Evolutionary conservation across 1,140 invertebrate genomes (phyloP), one percentile per base, ranked within the genome.

Genomic region (Calliphora vicina): DNA sequence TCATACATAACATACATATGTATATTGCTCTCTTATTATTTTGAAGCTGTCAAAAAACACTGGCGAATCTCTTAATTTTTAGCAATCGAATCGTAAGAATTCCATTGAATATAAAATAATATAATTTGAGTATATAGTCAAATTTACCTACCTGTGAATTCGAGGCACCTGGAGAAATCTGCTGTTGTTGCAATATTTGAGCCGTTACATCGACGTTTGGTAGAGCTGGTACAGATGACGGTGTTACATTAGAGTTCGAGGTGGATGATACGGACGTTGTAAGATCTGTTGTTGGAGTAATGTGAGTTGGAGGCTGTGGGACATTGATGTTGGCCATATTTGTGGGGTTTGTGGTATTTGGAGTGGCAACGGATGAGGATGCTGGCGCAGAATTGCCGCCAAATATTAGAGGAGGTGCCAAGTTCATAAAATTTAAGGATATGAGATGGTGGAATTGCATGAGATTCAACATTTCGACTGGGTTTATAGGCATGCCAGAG

Each of bases 381-480:
- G 61, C 20, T 23, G 61, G 6, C 1, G 61, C 10, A 23, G n/a
- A 8, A 67, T 67, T 67, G n/a, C 61, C 61, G 6, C 61, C 61
- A 67, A 89, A 90, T 13, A 91, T 90, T 17, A 91, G 61, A n/a
- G 90, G 90, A 3, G 90, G 90, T 3, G 90, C 89, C 61, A 91
- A 82, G 83, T 91, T 91, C 90, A 91, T 91, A 78, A 91, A 90
- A 83, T 91, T 91, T 2, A 91, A 82, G 3, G 90, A 91, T 86
- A 91, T 89, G 50, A 91, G 84, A 74, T 97, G 96, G 85, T 97
- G 96, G 35, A 97, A 92, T 89, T 98, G 97, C 93, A 98, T 95
- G 10, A 97, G 95, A 87, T 96, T 97, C 1, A 97, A 90, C 43
- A 91, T 91, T n/a, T 91, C 90, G 8, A 91, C 85, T 4, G 90